A percentile compares a stretch with the other conserved stretches of the same genome.
These are phyloP conservation scores for Hydrotaea diabolus DNA, from an alignment of 2,888 invertebrate species.

Conservation along the genomic window DNA sequence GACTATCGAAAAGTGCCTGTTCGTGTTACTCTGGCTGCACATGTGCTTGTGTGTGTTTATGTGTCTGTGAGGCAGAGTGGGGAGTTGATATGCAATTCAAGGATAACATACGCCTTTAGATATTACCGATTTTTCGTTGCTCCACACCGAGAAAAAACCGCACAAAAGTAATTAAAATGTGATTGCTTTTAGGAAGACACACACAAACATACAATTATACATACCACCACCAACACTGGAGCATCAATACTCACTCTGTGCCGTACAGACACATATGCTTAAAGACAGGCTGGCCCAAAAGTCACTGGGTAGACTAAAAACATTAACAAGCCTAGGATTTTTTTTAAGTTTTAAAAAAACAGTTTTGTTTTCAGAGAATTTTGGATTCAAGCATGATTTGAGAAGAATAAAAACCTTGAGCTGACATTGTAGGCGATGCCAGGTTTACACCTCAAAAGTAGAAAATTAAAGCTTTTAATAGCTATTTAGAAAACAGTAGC, in stretches of 20 bases:
- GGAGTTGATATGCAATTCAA: slow-evolving; percentile 48
- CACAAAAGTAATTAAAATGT: slow-evolving; percentile 79
- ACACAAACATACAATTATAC: too few relatives aligned
- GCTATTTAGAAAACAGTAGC: too few relatives aligned
- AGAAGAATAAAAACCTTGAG: too few relatives aligned
- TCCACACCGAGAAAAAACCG: slow-evolving; percentile 52
- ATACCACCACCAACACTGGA: background rate
- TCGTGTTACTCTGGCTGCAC: background rate
- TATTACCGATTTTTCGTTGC: slow-evolving; percentile 49
- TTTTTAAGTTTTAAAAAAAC: background rate
- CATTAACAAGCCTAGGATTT: background rate
- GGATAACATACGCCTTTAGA: slow-evolving; percentile 58
- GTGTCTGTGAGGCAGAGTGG: background rate
- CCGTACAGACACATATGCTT: too few relatives aligned
- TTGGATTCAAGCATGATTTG: too few relatives aligned
- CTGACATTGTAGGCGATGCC: too few relatives aligned
- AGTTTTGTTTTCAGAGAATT: too few relatives aligned
- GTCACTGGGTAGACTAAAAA: background rate
- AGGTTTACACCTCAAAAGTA: too few relatives aligned
- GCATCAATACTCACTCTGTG: background rate
- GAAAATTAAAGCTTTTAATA: too few relatives aligned
- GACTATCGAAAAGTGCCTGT: slow-evolving; percentile 20
- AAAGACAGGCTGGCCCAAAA: background rate
- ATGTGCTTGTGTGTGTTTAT: background rate
- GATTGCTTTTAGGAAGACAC: slow-evolving; percentile 73